Evolutionary conservation across 2,888 invertebrate species (phyloP).

Genomic region (Eupeodes latifasciatus): DNA sequence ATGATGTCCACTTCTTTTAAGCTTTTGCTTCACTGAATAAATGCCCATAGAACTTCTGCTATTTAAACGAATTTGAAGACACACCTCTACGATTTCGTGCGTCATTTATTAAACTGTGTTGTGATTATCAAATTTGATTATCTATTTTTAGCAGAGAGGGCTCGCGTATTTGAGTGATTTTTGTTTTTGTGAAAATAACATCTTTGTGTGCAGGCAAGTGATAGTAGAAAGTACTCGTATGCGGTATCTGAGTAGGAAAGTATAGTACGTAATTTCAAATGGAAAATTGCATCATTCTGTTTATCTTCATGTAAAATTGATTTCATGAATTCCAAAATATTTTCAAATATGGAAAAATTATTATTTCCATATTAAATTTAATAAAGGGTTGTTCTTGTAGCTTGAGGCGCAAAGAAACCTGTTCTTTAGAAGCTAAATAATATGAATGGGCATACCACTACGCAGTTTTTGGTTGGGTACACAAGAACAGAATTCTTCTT

Average conservation of each 20-base stretch:
- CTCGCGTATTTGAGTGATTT: too few relatives aligned
- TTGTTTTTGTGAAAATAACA: too few relatives aligned
- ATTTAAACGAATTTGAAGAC: constrained; percentile 11
- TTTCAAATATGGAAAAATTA: neutral
- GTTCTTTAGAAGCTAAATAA: too few relatives aligned
- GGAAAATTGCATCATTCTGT: constrained; percentile 8
- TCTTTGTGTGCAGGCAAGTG: too few relatives aligned
- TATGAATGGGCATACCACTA: too few relatives aligned
- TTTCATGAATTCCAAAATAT: neutral
- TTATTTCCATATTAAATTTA: too few relatives aligned
- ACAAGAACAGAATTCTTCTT: too few relatives aligned
- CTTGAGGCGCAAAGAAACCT: too few relatives aligned
- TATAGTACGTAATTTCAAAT: neutral
- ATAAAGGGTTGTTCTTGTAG: too few relatives aligned
- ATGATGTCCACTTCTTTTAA: neutral
- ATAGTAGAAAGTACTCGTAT: neutral
- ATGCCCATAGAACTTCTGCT: neutral
- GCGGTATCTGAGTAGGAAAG: neutral
- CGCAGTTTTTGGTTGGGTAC: too few relatives aligned
- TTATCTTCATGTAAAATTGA: neutral
- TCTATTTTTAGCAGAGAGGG: neutral
- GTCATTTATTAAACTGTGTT: neutral
- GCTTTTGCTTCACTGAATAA: constrained; percentile 25
- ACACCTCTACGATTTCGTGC: neutral
- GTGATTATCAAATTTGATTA: neutral